Evolutionary conservation across 92 coral and sea anemone species (phyloP), one percentile per base, ranked within the genome.

Genomic region (Epizoanthus illoricatus): DNA sequence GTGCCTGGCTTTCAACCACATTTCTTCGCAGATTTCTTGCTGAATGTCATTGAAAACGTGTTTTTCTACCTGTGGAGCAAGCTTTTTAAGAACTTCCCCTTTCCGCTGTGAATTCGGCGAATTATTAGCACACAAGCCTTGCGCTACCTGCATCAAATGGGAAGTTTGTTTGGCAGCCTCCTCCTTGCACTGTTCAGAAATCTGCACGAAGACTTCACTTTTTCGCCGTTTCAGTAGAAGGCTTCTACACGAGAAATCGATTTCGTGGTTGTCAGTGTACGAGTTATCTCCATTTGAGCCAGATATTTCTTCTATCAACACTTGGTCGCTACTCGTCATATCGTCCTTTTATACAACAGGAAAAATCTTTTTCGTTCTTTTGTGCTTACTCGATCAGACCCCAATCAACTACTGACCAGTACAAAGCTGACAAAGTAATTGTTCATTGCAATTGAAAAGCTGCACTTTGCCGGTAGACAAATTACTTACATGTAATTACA

Each of bases 51-150:
- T 86, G 81, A 88, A 92, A 23, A 92, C 90, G 71, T 90, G 90
- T 68, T 88, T 88, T 28, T 92, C 97, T 20, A 90, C 88, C 45
- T 90, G 92, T 2, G 94, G 91, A 74, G 94, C 97, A 24, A 92
- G 88, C 83, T 92, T 92, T 84, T 92, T 92, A 69, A 80, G 85
- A 17, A 90, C 94, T 68, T 80, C 84, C 47, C 94, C 97, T 62
- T 90, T 90, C 28, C 97, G 84, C 61, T 90, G 83, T 8, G 88
- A 85, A 56, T 58, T 86, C 40, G 89, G 92, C 7, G 92, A 87
- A 11, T 88, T 69, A 20, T 86, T 85, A 15, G 56, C 84, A 76
- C 97, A 92, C 17, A 92, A 74, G 24, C 79, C 80, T 61, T 92
- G 89, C 23, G 94, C 97, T 17, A 87, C 76, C 66, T 86, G 75